Percentiles rank a stretch among this genome's conserved stretches.
Evolutionary conservation across 2,797 vertebrate species (phyloP).

Genomic region (Neomorphus geoffroyi): DNA sequence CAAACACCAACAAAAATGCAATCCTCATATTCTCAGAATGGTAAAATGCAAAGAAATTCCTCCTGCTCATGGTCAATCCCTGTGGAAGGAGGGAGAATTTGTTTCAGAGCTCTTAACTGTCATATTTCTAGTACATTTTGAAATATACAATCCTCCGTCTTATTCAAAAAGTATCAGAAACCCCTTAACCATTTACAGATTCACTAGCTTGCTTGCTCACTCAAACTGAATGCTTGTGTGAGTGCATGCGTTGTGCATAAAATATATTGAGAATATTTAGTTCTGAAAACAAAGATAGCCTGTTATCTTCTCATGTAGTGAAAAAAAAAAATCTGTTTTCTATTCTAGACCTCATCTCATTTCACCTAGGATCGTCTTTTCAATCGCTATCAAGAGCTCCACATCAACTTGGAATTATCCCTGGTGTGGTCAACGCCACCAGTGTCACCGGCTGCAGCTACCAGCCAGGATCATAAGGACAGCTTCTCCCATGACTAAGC

Average conservation of each 20-base stretch:
- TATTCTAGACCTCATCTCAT: not conserved
- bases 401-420: accelerated
- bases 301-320: not conserved
- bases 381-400: not conserved
- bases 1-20: not conserved
- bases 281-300: not conserved
- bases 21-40: not conserved
- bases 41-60: not conserved
- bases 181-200: not conserved
- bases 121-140: not conserved
- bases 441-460: not conserved
- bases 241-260: accelerated
- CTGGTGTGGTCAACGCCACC: not conserved
- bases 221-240: not conserved
- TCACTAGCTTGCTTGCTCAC: not conserved
- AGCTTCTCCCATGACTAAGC: not conserved
- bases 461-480: not conserved
- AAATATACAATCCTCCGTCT: not conserved
- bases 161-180: not conserved
- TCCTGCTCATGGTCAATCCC: not conserved
- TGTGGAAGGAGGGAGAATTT: too few species aligned
- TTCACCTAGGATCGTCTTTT: not conserved
- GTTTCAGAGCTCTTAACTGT: not conserved
- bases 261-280: not conserved
- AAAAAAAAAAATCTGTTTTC: not conserved